Evolutionary conservation across 1,140 invertebrate species (phyloP).

Genomic region (Elymnias hypermnestra): DNA sequence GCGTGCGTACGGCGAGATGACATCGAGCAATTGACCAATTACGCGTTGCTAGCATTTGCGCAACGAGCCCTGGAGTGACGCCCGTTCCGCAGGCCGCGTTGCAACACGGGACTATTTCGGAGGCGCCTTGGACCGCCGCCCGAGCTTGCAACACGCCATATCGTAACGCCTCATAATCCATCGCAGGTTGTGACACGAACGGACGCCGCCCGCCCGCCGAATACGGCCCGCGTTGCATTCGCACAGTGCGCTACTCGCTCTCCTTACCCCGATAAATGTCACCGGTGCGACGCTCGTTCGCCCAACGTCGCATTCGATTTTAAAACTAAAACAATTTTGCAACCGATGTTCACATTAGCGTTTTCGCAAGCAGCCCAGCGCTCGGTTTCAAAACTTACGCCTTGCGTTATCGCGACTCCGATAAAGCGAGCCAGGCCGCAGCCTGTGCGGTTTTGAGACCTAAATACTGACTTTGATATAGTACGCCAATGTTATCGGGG

Average conservation of each 20-base stretch:
- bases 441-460: slow-evolving; percentile 63
- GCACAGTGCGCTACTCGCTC: slow-evolving; percentile 41
- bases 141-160: slow-evolving; percentile 70
- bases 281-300: slow-evolving; percentile 22
- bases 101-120: slow-evolving; percentile 70
- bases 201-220: slow-evolving; percentile 51
- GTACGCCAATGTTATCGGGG: slow-evolving; percentile 18
- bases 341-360: slow-evolving; percentile 73
- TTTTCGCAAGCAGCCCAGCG: slow-evolving; percentile 73
- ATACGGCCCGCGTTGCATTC: slow-evolving; percentile 36
- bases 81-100: slow-evolving; percentile 64
- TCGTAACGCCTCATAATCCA: slow-evolving; percentile 71
- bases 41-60: slow-evolving; percentile 40
- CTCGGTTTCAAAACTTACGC: slow-evolving; percentile 71
- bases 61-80: slow-evolving; percentile 56
- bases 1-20: slow-evolving; percentile 21
- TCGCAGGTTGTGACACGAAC: slow-evolving; percentile 65
- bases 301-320: slow-evolving; percentile 53
- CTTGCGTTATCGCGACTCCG: slow-evolving; percentile 69
- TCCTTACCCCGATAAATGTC: slow-evolving; percentile 45
- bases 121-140: slow-evolving; percentile 66
- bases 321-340: slow-evolving; percentile 75
- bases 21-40: slow-evolving; percentile 46
- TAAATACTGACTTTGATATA: slow-evolving; percentile 51
- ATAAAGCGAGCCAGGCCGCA: slow-evolving; percentile 60